These are phyloP conservation scores for Pachyuromys duprasi DNA, from an alignment of 2,797 vertebrate genomes.

Conservation along the genomic window DNA sequence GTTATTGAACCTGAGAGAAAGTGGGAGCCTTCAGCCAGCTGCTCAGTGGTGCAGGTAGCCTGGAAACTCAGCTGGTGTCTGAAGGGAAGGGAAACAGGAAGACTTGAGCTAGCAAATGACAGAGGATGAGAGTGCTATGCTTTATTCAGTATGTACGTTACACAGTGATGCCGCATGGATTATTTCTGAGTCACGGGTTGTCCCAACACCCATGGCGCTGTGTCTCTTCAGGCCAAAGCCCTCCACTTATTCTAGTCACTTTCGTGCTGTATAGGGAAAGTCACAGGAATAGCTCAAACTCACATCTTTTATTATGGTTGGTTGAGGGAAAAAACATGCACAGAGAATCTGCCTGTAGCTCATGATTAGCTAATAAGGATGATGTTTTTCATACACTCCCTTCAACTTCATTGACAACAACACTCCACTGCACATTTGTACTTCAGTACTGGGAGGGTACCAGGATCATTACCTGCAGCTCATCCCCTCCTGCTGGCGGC, in stretches of 20 bases:
- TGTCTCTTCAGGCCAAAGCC: neutral
- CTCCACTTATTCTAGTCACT: neutral
- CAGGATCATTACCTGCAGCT: slow-evolving; percentile 93
- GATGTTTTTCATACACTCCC: neutral
- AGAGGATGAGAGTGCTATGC: neutral
- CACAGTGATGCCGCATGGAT: neutral
- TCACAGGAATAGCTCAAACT: neutral
- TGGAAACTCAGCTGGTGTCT: neutral
- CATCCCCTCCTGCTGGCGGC: slow-evolving; percentile 98
- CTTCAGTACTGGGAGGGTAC: neutral
- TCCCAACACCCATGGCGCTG: neutral
- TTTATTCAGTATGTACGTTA: neutral
- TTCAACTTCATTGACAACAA: slow-evolving; percentile 1
- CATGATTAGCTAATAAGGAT: neutral
- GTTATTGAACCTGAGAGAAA: neutral
- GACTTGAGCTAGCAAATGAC: neutral
- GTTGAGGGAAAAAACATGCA: neutral
- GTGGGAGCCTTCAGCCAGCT: neutral
- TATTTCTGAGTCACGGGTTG: neutral
- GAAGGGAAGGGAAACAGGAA: neutral
- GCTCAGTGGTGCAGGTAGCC: neutral
- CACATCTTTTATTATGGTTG: neutral
- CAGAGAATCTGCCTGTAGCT: neutral
- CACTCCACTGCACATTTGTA: neutral
- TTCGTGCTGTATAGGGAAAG: neutral